Evolutionary conservation across 2,888 invertebrate species (phyloP).

Genomic region (Neelides folsomi): DNA sequence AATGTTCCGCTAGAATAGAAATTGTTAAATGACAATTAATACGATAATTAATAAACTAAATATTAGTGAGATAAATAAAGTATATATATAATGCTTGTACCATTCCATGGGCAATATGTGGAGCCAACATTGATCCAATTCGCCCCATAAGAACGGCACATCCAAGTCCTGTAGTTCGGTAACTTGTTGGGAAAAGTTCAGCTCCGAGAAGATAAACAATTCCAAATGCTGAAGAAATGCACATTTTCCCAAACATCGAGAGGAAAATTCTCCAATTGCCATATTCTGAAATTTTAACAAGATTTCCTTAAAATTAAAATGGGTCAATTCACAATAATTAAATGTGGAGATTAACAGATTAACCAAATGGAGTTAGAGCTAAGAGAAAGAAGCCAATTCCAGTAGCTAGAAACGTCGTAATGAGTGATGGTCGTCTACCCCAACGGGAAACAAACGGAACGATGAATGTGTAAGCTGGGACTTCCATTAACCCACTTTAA

Average conservation of each 20-base stretch:
- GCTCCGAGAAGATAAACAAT: slow-evolving; percentile 28
- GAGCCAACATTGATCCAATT: slow-evolving; percentile 26
- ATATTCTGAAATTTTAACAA: slow-evolving; percentile 10
- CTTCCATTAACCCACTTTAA: slow-evolving; percentile 11
- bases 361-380: neutral
- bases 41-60: too few relatives aligned
- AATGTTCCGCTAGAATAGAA: neutral
- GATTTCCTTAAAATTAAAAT: too few relatives aligned
- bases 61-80: too few relatives aligned
- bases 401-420: neutral
- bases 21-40: too few relatives aligned
- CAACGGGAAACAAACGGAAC: slow-evolving; percentile 9
- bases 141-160: slow-evolving; percentile 21
- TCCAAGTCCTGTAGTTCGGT: slow-evolving; percentile 22
- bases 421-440: slow-evolving; percentile 7
- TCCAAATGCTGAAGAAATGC: slow-evolving; percentile 22
- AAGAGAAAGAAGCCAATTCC: neutral
- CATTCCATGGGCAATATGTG: slow-evolving; percentile 25
- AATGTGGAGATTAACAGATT: neutral
- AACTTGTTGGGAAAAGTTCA: slow-evolving; percentile 28
- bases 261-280: slow-evolving; percentile 17
- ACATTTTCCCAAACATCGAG: slow-evolving; percentile 28
- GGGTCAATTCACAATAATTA: neutral
- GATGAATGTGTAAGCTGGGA: slow-evolving; percentile 11
- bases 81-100: slow-evolving; percentile 9